These are phyloP conservation scores for Pseudopodoces humilis DNA, from an alignment of 2,113 vertebrate species.

Conservation along the genomic window DNA sequence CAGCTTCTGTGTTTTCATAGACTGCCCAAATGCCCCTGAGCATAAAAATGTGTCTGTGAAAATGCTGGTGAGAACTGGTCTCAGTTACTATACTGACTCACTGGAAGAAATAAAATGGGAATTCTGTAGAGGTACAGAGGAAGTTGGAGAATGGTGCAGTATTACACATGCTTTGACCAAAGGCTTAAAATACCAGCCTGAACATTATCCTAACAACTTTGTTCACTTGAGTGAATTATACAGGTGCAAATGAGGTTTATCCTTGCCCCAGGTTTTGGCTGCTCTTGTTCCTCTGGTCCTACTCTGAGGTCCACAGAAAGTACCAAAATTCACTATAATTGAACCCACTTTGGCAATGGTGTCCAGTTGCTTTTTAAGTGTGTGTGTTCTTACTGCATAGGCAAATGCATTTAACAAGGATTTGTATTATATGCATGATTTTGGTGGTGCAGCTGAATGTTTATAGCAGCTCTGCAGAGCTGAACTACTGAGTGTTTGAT, in stretches of 20 bases:
- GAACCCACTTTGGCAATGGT: neutral
- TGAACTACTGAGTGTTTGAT: neutral
- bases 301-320: neutral
- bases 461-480: neutral
- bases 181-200: neutral
- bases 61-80: neutral
- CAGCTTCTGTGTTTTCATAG: neutral
- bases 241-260: neutral
- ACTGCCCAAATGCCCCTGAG: neutral
- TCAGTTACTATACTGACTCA: neutral
- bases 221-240: neutral
- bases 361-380: neutral
- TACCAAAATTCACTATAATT: neutral
- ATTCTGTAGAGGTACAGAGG: neutral
- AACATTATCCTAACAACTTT: neutral
- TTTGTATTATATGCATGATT: neutral
- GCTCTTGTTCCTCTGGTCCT: neutral
- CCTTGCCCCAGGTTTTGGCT: neutral
- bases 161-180: neutral
- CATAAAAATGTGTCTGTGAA: fast-evolving
- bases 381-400: neutral
- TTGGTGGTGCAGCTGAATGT: neutral
- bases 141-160: neutral
- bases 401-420: neutral
- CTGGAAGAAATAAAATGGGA: neutral